Evolutionary conservation across 2,797 vertebrate genomes (phyloP), one percentile per base, ranked within the genome.

Genomic region (Muraenolepis orangiensis): DNA sequence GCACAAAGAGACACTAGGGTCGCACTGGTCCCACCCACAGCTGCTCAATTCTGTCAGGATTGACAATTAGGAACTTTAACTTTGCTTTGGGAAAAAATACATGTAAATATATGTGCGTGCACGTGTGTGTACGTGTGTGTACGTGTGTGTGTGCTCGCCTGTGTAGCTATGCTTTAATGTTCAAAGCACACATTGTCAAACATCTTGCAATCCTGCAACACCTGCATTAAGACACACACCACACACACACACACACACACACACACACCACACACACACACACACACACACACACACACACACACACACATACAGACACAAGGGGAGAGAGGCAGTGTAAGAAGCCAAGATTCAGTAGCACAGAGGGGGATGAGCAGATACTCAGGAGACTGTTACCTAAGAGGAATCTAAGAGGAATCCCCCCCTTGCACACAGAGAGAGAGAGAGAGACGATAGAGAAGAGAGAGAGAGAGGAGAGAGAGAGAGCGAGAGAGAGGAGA

Each of bases 201-300:
- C 85, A 80, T 79, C 72, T 42, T 57, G 80, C 72, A 73, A 73
- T 83, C 68, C 68, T 46, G 79, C 67, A 67, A 40, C 8, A 11
- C 57, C 61, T 30, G 71, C 2, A 12, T 73, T 80, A 40, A 80
- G 78, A 71, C 68, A 81, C 66, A 72, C 72, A 73, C 72, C 70
- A 74, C 67, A 73, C 34, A 76, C 66, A 61, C 73, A 12, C 4
- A 73, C 71, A 76, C 61, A 77, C 70, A 40, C 69, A 74, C 68
- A 73, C 34, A 76, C 66, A 61, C 73, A 12, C 38, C 70, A 74
- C 67, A 73, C 34, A 76, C 66, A 61, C 73, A 12, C 4, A 73
- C 71, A 76, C 61, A 77, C 70, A 40, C 69, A 74, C 68, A 73
- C 34, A 76, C 66, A 61, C 73, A 12, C 4, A 73, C 71, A 76